phyloP scores from a whole-genome alignment of 2,113 vertebrate species.

The Elachura formosa region DNA sequence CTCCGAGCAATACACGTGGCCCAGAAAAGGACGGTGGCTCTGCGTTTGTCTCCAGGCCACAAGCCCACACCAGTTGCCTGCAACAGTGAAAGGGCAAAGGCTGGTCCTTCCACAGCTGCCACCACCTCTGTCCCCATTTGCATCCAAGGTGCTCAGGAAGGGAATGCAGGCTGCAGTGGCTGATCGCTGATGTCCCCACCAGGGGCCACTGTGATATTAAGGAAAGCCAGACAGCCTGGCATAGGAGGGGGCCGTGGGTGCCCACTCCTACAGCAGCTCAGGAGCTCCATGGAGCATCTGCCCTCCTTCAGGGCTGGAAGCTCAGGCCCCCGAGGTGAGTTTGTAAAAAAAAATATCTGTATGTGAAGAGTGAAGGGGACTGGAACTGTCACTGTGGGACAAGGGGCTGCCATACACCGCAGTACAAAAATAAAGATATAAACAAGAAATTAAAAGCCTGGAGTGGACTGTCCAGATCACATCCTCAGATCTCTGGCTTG shows the following conservation, averaged over 20 bases:
- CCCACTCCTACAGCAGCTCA: not conserved
- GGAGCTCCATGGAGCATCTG: not conserved
- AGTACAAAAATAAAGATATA: conserved; percentile 74
- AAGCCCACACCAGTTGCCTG: not conserved
- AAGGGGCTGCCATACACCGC: not conserved
- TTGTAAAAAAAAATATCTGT: not conserved
- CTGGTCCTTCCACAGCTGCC: not conserved
- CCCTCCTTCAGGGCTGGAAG: not conserved
- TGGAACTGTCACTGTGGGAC: not conserved
- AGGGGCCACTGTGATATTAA: conserved; percentile 48
- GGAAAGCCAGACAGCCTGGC: not conserved
- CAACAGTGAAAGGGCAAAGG: not conserved
- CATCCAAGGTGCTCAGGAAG: not conserved
- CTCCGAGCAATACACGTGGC: not conserved
- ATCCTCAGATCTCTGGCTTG: conserved; percentile 74
- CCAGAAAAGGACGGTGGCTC: not conserved
- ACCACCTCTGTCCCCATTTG: not conserved
- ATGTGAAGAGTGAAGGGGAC: not conserved
- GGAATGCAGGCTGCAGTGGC: not conserved
- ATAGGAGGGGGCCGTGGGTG: not conserved
- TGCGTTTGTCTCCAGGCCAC: not conserved
- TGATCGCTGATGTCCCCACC: conserved; percentile 32
- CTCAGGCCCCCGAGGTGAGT: not conserved
- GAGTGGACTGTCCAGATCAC: conserved; percentile 58
- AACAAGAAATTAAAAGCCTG: conserved; percentile 62